Evolutionary conservation across 2,113 vertebrate genomes (phyloP), one percentile per base, ranked within the genome.

Genomic region (Gasterosteus nipponicus): DNA sequence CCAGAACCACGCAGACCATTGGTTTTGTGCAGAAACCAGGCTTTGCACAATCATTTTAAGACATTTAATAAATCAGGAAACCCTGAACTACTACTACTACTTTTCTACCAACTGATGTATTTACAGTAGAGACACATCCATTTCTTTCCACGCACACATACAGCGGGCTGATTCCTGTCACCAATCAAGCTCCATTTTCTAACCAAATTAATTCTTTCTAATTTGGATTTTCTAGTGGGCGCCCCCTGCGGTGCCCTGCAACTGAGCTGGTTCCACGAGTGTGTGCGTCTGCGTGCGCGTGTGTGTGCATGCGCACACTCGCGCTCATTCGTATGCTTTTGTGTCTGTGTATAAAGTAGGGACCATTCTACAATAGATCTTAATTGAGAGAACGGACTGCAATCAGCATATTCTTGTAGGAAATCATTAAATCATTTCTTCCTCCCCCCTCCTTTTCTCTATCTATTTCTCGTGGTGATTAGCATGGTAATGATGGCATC

Each of bases 151-250:
- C 46, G 44, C 62, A 49, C 51, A 64, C 73, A 56, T 15, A 1
- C 72, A 64, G 54, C 75, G 73, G 70, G 47, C 75, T 85, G 82
- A 89, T 91, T 91, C 90, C 69, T 78, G 69, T 87, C 87, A 84
- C 89, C 81, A 94, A 94, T 94, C 92, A 94, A 88, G 87, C 84
- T 74, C 88, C 85, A 91, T 94, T 93, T 93, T 93, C 85, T 75
- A 85, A 87, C 83, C 83, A 93, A 93, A 94, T 95, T 93, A 93
- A 92, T 91, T 92, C 35, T 85, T 89, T 89, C 78, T 93, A 93
- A 94, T 93, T 93, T 89, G 77, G 85, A 89, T 87, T 87, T 84
- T 90, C 86, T 78, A 87, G 81, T 86, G 85, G 90, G 87, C 90
- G 82, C 92, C 91, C 88, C 92, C 89, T 66, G 69, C 77, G 84